Evolutionary conservation across 2,888 invertebrate genomes (phyloP).

Genomic region (Leucania comma): DNA sequence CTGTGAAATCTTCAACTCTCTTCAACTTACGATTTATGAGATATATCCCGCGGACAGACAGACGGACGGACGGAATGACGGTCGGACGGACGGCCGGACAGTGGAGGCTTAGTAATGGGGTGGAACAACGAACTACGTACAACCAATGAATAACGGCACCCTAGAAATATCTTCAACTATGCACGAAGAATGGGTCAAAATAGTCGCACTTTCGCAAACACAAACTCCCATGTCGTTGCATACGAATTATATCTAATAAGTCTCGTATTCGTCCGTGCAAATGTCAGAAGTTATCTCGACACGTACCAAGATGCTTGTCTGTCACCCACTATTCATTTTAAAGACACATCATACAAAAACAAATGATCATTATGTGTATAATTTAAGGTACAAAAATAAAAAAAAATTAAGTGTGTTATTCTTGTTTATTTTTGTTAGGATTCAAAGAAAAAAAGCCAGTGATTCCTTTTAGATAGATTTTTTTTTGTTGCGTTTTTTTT

Average conservation of each 20-base stretch:
- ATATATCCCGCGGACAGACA: no score
- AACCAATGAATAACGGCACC: no score
- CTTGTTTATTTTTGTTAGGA: conserved; percentile 19
- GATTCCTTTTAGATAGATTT: not conserved
- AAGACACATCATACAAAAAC: conserved; percentile 49
- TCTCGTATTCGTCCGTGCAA: conserved; percentile 63
- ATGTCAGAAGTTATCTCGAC: conserved; percentile 67
- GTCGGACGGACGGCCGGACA: no score
- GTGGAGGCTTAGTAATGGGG: no score
- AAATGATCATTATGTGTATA: conserved; percentile 54
- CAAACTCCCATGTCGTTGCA: conserved; percentile 56
- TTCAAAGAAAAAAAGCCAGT: conserved; percentile 19
- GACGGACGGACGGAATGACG: no score
- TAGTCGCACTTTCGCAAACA: conserved; percentile 56
- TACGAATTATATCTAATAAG: conserved; percentile 69
- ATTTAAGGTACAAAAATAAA: conserved; percentile 50
- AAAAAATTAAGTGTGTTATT: conserved; percentile 5
- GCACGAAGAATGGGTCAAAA: conserved; percentile 51
- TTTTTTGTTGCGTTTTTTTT: not conserved
- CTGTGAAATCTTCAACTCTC: no score
- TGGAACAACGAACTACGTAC: no score
- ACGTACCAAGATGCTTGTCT: conserved; percentile 73
- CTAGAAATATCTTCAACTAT: conserved; percentile 11
- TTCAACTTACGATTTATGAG: no score
- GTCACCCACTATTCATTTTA: conserved; percentile 68